Base-by-base conservation (phyloP, 2,113 vertebrate genomes). In the Asarcornis scutulata region DNA sequence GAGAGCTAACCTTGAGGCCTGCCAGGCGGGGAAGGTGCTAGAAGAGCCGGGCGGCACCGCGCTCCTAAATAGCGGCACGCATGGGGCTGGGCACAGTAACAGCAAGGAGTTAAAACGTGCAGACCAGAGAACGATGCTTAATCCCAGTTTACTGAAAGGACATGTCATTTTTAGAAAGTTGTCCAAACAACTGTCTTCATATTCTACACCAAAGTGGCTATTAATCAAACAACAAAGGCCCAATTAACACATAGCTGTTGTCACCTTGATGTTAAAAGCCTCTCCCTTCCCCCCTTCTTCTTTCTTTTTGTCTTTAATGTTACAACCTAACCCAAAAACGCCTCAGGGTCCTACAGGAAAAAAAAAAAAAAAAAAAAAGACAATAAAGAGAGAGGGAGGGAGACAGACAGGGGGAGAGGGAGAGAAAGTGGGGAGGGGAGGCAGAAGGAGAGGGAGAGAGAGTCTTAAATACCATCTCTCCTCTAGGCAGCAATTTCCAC, bases 241-340 rank as follows among this genome's bases (percentile, higher is more conserved):
- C 98, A 98, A 98, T 98, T 98, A 98, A 97, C 97, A 97, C 97
- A 96, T 98, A 97, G 95, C 96, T 97, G 95, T 98, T 98, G 96
- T 97, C 97, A 98, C 95, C 94, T 97, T 97, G 91, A 96, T 96
- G 97, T 96, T 98, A 98, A 98, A 98, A 97, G 97, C 97, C 97
- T 97, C 84, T 96, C 91, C 97, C 97, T 97, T 97, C 87, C 86
- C 93, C 94, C 82, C 13, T 72, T 42, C 86, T 77, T 93, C 93
- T 92, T 86, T 87, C 66, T 93, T 92, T 95, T 83, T 92, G 91
- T 92, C 91, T 96, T 96, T 96, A 94, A 97, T 97, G 86, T 86
- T 93, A 93, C n/a, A 93, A 59, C 92, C 86, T 96, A 96, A 94
- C 83, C 88, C 82, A 79, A 96, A 97, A 97, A 95, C 87, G 91